A percentile compares a stretch with the other conserved stretches of the same genome.
Evolutionary conservation across 2,888 invertebrate genomes (phyloP).

Genomic region (Drosophila cognata): DNA sequence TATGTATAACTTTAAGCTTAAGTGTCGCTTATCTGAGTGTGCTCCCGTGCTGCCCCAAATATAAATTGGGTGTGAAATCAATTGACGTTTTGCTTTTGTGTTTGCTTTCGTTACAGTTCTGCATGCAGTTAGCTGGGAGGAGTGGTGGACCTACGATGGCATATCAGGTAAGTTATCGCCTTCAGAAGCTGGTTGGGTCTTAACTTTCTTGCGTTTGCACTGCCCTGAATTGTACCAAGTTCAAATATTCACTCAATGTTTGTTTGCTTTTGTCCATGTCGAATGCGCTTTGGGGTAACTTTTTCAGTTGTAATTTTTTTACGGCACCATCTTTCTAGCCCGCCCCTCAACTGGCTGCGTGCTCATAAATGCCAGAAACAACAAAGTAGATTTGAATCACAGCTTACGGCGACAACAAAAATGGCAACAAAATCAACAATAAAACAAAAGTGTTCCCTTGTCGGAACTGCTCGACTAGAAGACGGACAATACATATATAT

Average conservation of each 20-base stretch:
- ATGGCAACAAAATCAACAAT: constrained; percentile 2
- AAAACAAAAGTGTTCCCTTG: neutral
- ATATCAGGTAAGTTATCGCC: constrained; percentile 91
- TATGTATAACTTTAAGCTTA: neutral
- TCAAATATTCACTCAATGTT: constrained; percentile 8
- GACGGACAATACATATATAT: neutral
- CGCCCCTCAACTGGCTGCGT: neutral
- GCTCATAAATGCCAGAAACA: constrained; percentile 31
- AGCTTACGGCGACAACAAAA: constrained; percentile 29
- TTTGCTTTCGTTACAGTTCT: constrained; percentile 71
- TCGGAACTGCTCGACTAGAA: constrained; percentile 1
- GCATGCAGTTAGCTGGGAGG: constrained; percentile 91
- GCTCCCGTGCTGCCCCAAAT: neutral
- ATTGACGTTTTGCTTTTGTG: constrained; percentile 23
- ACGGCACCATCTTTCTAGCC: neutral
- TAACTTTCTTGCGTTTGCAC: neutral
- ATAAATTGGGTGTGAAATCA: constrained; percentile 39
- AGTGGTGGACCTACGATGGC: constrained; percentile 98
- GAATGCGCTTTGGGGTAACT: constrained; percentile 5
- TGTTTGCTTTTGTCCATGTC: constrained; percentile 3
- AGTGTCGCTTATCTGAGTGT: neutral
- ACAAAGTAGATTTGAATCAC: constrained; percentile 68
- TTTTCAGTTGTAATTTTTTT: neutral
- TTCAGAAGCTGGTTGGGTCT: neutral
- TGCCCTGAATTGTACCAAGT: neutral